Base-by-base conservation (phyloP, 2,113 vertebrate species). In the Eptesicus fuscus region DNA sequence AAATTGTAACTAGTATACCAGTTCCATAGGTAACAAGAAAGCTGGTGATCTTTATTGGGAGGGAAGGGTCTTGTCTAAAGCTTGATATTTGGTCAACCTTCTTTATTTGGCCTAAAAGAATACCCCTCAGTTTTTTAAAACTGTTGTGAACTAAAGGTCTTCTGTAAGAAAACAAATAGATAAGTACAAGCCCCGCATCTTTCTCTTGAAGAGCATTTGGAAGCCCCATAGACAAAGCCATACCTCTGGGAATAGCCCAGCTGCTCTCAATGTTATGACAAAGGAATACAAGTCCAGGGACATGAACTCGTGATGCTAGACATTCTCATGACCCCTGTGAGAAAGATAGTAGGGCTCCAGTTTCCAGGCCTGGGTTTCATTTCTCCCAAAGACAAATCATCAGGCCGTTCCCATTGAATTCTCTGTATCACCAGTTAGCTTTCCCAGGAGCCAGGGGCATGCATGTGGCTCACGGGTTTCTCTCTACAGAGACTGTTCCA, bases 251-350 rank as follows among this genome's bases (percentile, higher is more conserved):
- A 96, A 92, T 71, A 94, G 18, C 70, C 69, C 93, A 95, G 87
- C 92, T 92, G 83, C 51, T 93, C 69, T 88, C 44, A 94, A 69
- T 95, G 71, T 94, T 85, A 51, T 94, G 69, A 96, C 71, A 92
- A 94, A 96, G 59, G 17, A 80, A 91, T 91, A 95, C 63, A 71
- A 96, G 93, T 96, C 93, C 86, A 78, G 84, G 90, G 90, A 90
- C 92, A 93, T 94, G 90, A 97, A 95, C 94, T 92, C 2, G 0
- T 83, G 88, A 95, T 25, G 12, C 88, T 79, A 88, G 88, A 94
- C 28, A 0, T 97, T 97, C 96, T 97, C 96, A 96, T 94, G 96
- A 97, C 96, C 95, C 63, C 11, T 18, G 47, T 91, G 95, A 95
- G 67, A 95, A 94, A 95, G 95, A 95, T 44, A 94, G 82, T 23